These are phyloP conservation scores for Drosophila putrida DNA, from an alignment of 2,888 invertebrate species.

Conservation along the genomic window DNA sequence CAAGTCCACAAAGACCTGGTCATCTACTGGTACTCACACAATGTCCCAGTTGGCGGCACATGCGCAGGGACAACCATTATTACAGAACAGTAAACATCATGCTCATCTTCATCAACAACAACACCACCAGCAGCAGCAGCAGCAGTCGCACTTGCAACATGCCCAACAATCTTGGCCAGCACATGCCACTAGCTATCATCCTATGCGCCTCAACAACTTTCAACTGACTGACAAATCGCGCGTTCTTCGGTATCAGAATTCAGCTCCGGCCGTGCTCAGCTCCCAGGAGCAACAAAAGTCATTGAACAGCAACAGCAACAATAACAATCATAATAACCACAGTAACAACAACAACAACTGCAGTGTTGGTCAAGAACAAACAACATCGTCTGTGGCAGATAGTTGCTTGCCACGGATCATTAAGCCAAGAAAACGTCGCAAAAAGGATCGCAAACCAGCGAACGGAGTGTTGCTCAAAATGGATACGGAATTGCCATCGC, in stretches of 20 bases:
- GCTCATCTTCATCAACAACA: constrained; percentile 86
- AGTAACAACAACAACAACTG: constrained; percentile 17
- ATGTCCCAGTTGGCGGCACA: constrained; percentile 92
- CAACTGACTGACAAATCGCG: constrained; percentile 67
- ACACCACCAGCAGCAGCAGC: constrained; percentile 20
- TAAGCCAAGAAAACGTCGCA: constrained; percentile 94
- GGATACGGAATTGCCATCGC: constrained; percentile 63
- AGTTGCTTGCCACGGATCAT: constrained; percentile 94
- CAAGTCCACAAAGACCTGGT: constrained; percentile 57
- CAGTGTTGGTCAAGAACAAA: constrained; percentile 18
- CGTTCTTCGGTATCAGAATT: constrained; percentile 79
- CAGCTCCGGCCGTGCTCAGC: constrained; percentile 74
- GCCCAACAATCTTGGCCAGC: constrained; percentile 50
- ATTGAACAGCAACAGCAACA: constrained; percentile 20
- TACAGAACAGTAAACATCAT: constrained; percentile 82
- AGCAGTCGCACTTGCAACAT: constrained; percentile 70
- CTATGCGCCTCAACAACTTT: constrained; percentile 41
- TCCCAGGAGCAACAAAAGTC: constrained; percentile 50
- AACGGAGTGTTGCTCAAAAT: constrained; percentile 84
- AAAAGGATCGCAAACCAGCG: constrained; percentile 93
- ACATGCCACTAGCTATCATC: constrained; percentile 46
- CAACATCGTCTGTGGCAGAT: constrained; percentile 85
- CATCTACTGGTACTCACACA: constrained; percentile 44
- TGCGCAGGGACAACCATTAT: constrained; percentile 94
- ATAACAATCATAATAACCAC: constrained; percentile 11